Base-by-base conservation (phyloP, 2,797 vertebrate genomes). In the Coregonus sp. region DNA sequence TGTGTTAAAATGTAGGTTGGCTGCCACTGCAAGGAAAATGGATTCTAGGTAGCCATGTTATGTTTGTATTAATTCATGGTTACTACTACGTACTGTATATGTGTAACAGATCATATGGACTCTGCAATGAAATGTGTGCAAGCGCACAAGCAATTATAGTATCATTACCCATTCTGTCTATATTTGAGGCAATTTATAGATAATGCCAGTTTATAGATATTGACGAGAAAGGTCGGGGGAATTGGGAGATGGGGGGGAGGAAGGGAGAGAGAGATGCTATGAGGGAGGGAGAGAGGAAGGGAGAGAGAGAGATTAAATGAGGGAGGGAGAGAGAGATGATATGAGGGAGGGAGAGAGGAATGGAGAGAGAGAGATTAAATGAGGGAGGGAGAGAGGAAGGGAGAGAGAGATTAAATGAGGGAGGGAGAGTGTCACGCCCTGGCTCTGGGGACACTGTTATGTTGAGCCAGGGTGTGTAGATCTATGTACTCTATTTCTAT, bases 41-140 rank as follows among this genome's bases (percentile, higher is more conserved):
- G 70, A 50, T 51, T 47, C 25, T 1, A 51, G 40, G n/a, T 6
- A 15, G 52, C 15, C 52, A 54, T 51, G 20, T 4, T 4, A 9
- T 50, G 18, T 71, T 20, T 71, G 25, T 40, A 29, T 47, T 71
- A 20, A 20, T 71, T 71, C 50, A 71, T 71, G 70, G 70, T 71
- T 51, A 71, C 70, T 29, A 25, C 25, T 25, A 25, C 25, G 25
- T 25, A 25, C 25, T 25, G 25, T 25, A 25, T 31, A 20, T 71
- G 40, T 71, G 47, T 54, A 5, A 25, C 5, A 20, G 37, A 15
- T 35, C 67, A 69, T 29, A 16, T 50, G 69, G 16, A 70, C 69
- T 51, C 69, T n/a, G 15, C 35, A 40, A 47, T 40, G 37, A 70
- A 70, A 70, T 50, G 40, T 37, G 35, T 37, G 35, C 35, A 37